Evolutionary conservation across 2,888 invertebrate genomes (phyloP).

Genomic region (Pyrrhia umbra): DNA sequence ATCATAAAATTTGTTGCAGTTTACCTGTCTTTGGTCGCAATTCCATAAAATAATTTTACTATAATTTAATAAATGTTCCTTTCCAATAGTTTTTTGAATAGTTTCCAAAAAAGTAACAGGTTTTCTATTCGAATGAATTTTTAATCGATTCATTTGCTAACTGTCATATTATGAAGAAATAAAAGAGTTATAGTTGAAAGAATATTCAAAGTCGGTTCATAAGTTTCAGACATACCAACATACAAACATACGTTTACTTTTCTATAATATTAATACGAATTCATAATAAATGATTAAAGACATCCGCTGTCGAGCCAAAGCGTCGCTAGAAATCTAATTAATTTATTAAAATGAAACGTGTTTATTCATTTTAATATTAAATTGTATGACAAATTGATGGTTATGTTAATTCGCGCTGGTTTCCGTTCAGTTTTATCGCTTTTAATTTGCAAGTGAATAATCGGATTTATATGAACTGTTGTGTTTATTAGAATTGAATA

Average conservation of each 20-base stretch:
- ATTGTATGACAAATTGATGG: conserved; percentile 56
- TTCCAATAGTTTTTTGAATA: no score
- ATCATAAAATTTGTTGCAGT: no score
- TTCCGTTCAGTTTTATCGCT: conserved; percentile 31
- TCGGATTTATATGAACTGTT: conserved; percentile 11
- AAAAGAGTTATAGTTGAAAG: not conserved
- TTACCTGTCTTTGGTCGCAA: no score
- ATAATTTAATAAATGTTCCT: no score
- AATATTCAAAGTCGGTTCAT: not conserved
- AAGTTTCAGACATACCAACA: not conserved
- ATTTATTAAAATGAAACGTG: conserved; percentile 47
- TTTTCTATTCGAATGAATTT: no score
- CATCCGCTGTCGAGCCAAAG: conserved; percentile 29
- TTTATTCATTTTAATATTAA: conserved; percentile 46
- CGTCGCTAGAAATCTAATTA: conserved; percentile 44
- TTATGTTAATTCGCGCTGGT: conserved; percentile 35
- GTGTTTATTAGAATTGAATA: conserved; percentile 2
- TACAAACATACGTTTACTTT: not conserved
- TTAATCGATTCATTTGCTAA: not conserved
- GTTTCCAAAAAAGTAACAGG: no score
- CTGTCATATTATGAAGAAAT: not conserved
- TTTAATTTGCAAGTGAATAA: conserved; percentile 37
- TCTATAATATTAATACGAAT: conserved; percentile 8
- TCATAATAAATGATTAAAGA: conserved; percentile 31
- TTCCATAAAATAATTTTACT: no score